Evolutionary conservation across 2,113 vertebrate species (phyloP), one percentile per base, ranked within the genome.

Genomic region (Pseudorectes ferrugineus): DNA sequence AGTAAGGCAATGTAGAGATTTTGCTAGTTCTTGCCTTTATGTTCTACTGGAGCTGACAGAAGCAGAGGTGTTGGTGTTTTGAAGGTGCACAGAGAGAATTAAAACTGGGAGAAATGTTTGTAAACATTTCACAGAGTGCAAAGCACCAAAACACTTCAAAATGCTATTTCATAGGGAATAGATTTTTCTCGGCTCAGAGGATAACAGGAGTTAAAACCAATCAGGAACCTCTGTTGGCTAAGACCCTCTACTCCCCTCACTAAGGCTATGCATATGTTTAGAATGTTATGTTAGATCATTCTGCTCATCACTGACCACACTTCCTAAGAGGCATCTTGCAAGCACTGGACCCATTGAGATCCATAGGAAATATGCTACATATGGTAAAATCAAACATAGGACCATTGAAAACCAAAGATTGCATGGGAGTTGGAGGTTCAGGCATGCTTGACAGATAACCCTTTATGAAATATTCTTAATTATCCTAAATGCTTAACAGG

Each of bases 371-470:
- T 40, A 68, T 2, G 6, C 25, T 61, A 38, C 9, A 11, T 28
- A 5, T 24, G 10, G 20, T 51, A 28, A 76, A 71, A 67, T 5
- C 18, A 83, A 79, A 62, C 2, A 1, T 1, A 62, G 36, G 21
- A 36, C 10, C 35, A n/a, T 9, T 26, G 55, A 61, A 75, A 66
- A 22, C 4, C 2, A 33, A 65, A 70, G 25, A 33, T 9, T 28
- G 0, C 0, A 1, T 23, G 4, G 6, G 4, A 84, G 10, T 7
- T 54, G 25, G 20, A 49, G 12, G 11, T 49, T 80, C 33, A 68
- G 13, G 5, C 25, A 24, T 40, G 4, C 4, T 33, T 67, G 18
- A 70, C 6, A 1, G 0, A 11, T 20, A 89, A 36, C 2, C 8
- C 4, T 51, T 40, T 21, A 17, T 29, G 33, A 84, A 71, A 80